Percentiles rank a stretch among this genome's conserved stretches.
phyloP scores from a whole-genome alignment of 2,888 invertebrate genomes.

The Mesopsocus fuscifrons region DNA sequence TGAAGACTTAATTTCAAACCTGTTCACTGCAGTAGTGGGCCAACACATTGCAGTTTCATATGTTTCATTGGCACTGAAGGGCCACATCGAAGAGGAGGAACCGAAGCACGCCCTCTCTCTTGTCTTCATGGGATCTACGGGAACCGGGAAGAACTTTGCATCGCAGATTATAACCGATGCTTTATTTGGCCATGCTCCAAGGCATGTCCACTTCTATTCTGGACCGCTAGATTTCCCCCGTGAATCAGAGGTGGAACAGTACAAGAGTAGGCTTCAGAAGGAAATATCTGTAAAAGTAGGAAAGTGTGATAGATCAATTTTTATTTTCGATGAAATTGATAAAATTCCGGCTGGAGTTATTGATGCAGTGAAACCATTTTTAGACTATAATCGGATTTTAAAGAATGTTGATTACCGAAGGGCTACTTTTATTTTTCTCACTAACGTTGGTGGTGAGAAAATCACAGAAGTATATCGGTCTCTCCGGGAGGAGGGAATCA shows the following conservation, averaged over 20 bases:
- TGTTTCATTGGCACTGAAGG: conserved; percentile 43
- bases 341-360: conserved; percentile 71
- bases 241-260: conserved; percentile 29
- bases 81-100: conserved; percentile 35
- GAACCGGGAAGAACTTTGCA: conserved; percentile 84
- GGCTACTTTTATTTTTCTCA: conserved; percentile 74
- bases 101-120: conserved; percentile 66
- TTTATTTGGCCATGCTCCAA: conserved; percentile 52
- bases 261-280: conserved; percentile 32
- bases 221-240: conserved; percentile 66
- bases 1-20: too few species aligned
- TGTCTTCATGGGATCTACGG: conserved; percentile 89
- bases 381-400: conserved; percentile 63
- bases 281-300: conserved; percentile 43
- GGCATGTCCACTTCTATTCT: conserved; percentile 62
- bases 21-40: too few species aligned
- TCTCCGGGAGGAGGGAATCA: conserved; percentile 33
- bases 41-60: too few species aligned
- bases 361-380: conserved; percentile 67
- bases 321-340: conserved; percentile 95
- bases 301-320: conserved; percentile 56
- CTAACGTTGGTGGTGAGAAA: conserved; percentile 68
- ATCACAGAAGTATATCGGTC: conserved; percentile 42
- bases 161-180: conserved; percentile 52
- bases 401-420: conserved; percentile 54